Conservation (phyloP, 2,888 invertebrate species). For the Tetropium fuscum region DNA sequence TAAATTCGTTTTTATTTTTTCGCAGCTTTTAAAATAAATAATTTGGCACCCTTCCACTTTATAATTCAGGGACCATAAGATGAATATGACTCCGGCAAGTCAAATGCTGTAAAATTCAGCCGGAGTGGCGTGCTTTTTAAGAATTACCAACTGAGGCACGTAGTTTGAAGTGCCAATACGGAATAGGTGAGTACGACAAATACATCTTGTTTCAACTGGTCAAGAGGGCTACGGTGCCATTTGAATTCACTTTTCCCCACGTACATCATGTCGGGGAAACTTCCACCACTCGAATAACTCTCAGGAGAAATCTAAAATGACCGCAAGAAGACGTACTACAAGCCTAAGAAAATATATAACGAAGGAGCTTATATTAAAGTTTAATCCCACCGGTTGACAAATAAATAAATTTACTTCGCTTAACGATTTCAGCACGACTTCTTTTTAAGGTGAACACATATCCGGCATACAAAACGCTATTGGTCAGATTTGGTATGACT, state of each 20-base stretch:
- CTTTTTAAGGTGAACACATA: no score
- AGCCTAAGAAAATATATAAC: conserved; percentile 41
- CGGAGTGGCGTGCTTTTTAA: conserved; percentile 13
- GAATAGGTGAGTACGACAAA: conserved; percentile 48
- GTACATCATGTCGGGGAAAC: conserved; percentile 57
- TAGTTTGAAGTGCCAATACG: conserved; percentile 51
- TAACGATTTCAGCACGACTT: no score
- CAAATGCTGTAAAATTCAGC: conserved; percentile 22
- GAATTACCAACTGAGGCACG: conserved; percentile 50
- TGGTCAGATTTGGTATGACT: no score
- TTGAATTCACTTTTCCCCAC: conserved; percentile 56
- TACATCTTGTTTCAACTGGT: conserved; percentile 38
- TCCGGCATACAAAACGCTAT: no score
- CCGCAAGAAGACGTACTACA: conserved; percentile 43
- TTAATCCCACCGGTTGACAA: conserved; percentile 35
- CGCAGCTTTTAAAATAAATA: not conserved
- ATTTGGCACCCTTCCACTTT: no score
- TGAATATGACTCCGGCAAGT: not conserved
- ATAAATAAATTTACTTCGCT: no score
- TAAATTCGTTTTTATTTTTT: conserved; percentile 48
- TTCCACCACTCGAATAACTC: conserved; percentile 43
- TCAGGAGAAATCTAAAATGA: conserved; percentile 51
- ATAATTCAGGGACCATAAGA: no score
- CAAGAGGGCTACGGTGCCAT: conserved; percentile 42
- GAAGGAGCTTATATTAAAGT: conserved; percentile 40